A percentile compares a stretch with the other conserved stretches of the same genome.
Evolutionary conservation across 2,113 vertebrate genomes (phyloP).

Genomic region (Ibidorhyncha struthersii): DNA sequence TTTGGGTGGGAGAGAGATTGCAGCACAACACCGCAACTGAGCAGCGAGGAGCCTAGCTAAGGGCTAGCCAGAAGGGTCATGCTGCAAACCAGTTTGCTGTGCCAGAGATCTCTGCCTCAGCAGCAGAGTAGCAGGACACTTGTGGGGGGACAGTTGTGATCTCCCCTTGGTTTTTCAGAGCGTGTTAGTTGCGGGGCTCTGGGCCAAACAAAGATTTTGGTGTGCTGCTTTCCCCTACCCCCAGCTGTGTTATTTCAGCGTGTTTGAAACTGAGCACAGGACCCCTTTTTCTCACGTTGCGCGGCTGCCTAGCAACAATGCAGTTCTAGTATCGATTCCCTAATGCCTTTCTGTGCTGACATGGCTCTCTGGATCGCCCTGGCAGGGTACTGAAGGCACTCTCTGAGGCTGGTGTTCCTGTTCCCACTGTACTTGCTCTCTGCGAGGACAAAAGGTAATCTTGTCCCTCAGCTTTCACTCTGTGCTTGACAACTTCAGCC

Average conservation of each 20-base stretch:
- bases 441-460: constrained; percentile 81
- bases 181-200: background rate
- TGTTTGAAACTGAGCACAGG: background rate
- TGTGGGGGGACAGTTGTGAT: background rate
- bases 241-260: background rate
- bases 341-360: background rate
- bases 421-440: constrained; percentile 76
- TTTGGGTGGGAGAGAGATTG: background rate
- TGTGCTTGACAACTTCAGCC: background rate
- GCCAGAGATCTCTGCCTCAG: background rate
- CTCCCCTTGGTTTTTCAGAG: background rate
- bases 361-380: background rate
- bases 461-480: background rate
- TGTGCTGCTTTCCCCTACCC: background rate
- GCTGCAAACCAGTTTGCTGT: background rate
- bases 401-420: constrained; percentile 71
- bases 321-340: background rate
- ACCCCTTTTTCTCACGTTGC: background rate
- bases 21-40: background rate
- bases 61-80: background rate
- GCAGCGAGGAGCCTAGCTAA: background rate
- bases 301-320: background rate
- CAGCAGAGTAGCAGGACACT: background rate
- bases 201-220: background rate
- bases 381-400: constrained; percentile 82